Percentiles rank a stretch among this genome's conserved stretches.
Conservation (phyloP, 2,888 invertebrate genomes). For the Anoplius nigerrimus region DNA sequence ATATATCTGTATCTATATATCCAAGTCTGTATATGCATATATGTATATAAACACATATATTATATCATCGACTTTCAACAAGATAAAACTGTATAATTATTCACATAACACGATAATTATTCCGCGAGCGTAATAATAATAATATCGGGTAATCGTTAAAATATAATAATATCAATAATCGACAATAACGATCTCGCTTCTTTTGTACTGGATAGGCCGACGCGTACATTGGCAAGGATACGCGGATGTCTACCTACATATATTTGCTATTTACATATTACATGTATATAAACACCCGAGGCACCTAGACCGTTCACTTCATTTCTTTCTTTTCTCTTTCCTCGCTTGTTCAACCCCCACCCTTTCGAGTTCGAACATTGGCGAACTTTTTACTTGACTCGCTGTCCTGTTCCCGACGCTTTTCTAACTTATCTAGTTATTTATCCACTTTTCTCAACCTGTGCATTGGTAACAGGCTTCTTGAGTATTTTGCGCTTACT, state of each 20-base stretch:
- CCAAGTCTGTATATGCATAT: conserved; percentile 46
- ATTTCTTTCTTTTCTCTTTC: conserved; percentile 19
- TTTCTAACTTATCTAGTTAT: background rate
- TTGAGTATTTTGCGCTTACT: conserved; percentile 48
- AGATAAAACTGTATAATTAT: conserved; percentile 71
- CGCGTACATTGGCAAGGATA: conserved; percentile 53
- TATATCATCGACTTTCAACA: conserved; percentile 69
- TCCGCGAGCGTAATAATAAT: conserved; percentile 48
- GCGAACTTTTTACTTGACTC: background rate
- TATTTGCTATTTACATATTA: background rate
- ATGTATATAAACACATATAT: conserved; percentile 27
- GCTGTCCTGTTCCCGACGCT: background rate
- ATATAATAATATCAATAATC: conserved; percentile 24
- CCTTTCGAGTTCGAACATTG: background rate
- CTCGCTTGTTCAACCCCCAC: background rate
- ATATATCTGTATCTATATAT: conserved; percentile 41
- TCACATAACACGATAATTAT: conserved; percentile 68
- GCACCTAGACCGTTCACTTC: background rate
- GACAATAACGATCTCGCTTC: conserved; percentile 68
- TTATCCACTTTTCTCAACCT: background rate
- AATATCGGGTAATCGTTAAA: conserved; percentile 24
- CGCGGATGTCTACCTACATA: conserved; percentile 10
- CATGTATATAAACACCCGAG: background rate
- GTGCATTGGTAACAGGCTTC: conserved; percentile 20
- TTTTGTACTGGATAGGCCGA: conserved; percentile 73